Evolutionary conservation across 2,797 vertebrate species (phyloP).

Genomic region (Gallinago stenura): DNA sequence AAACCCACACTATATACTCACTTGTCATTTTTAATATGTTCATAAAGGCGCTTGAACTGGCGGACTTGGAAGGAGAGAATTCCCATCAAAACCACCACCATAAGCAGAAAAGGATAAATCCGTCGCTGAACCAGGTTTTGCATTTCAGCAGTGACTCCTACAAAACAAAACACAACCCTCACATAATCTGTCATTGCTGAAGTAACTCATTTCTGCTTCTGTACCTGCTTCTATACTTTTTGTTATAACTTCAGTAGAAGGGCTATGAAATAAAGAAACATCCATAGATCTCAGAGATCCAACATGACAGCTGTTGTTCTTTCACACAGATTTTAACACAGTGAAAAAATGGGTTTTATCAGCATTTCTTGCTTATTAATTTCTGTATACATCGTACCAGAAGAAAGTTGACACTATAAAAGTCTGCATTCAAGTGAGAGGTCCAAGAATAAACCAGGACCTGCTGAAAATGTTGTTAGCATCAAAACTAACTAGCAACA

Average conservation of each 20-base stretch:
- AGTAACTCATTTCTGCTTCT: neutral
- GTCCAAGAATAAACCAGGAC: neutral
- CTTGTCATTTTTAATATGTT: conserved; percentile 99
- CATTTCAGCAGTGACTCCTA: conserved; percentile 96
- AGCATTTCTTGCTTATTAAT: neutral
- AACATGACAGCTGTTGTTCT: neutral
- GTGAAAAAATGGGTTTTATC: neutral
- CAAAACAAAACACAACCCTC: conserved; percentile 17
- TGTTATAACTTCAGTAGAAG: neutral
- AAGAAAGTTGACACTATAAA: neutral
- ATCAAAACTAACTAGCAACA: neutral
- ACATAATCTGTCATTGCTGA: neutral
- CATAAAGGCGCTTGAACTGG: conserved; percentile 99
- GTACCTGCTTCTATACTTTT: neutral
- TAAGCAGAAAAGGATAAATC: conserved; percentile 97
- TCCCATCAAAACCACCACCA: conserved; percentile 95
- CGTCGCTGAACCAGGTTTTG: conserved; percentile 96
- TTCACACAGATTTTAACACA: neutral
- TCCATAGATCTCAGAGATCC: neutral
- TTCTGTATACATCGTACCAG: neutral
- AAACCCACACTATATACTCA: conserved; percentile 67
- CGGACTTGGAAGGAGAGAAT: conserved; percentile 98
- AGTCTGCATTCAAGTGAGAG: neutral
- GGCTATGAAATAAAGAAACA: neutral
- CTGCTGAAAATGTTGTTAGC: neutral